phyloP scores from a whole-genome alignment of 2,113 vertebrate genomes.

The Crotophaga sulcirostris region DNA sequence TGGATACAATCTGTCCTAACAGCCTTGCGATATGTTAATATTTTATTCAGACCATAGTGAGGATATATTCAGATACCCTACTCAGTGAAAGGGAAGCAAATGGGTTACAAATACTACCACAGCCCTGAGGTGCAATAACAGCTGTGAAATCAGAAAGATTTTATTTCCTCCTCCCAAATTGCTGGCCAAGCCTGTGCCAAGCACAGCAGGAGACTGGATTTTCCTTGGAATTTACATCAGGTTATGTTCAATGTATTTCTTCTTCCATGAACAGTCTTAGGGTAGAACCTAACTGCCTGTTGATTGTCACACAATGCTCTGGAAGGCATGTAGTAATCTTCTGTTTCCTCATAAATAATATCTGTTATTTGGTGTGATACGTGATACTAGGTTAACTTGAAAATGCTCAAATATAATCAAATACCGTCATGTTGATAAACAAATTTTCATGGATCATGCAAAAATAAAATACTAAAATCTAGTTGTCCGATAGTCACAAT shows the following conservation, averaged over 20 bases:
- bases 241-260: constrained; percentile 56
- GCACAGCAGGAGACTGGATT: not conserved
- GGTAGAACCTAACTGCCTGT: not conserved
- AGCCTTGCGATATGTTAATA: constrained; percentile 72
- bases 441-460: not conserved
- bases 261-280: not conserved
- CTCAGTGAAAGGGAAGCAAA: not conserved
- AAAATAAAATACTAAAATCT: not conserved
- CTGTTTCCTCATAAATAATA: not conserved
- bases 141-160: constrained; percentile 27
- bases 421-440: not conserved
- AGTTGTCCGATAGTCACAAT: not conserved
- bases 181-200: constrained; percentile 27
- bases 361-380: not conserved
- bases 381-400: not conserved
- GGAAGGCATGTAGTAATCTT: not conserved
- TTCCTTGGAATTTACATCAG: constrained; percentile 46
- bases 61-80: constrained; percentile 68
- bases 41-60: constrained; percentile 68
- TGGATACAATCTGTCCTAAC: constrained; percentile 77
- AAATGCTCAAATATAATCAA: not conserved
- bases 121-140: constrained; percentile 42
- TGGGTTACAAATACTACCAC: not conserved
- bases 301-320: not conserved
- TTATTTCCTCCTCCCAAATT: constrained; percentile 22